Base-by-base conservation (phyloP, 2,888 invertebrate genomes). In the Pemphredon lugubris region DNA sequence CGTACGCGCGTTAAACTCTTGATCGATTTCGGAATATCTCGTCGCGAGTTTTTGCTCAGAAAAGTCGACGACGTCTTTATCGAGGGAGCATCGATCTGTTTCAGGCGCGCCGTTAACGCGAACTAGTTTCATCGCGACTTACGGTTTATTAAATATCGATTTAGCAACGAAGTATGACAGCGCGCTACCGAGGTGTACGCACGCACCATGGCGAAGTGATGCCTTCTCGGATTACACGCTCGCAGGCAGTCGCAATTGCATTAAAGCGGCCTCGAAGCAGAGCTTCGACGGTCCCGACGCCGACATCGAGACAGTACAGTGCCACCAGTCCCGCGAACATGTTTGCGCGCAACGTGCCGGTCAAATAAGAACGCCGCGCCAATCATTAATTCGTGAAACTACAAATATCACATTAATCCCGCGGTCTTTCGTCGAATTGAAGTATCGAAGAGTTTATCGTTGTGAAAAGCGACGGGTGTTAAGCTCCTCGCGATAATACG, bases 201-300 rank as follows among this genome's bases (percentile, higher is more conserved):
- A 53, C 44, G 58, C 51, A 32, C 42, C 47, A 50, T 44, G 63
- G 61, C 65, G 53, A 20, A 59, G 4, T 26, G 26, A 74, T 65
- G 69, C 58, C 71, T 74, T 81, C 84, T 83, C 83, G 79, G 77
- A 79, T 83, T 84, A 83, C 84, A 61, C 72, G 72, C 72, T 75
- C 74, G 71, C 79, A 79, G 73, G 71, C 79, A 79, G 73, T 78
- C 70, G 78, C 82, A 78, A 76, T 77, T 75, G 82, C 79, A 80
- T 83, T 82, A 79, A 82, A 74, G 58, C 75, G 73, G 73, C 63
- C 73, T 74, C 82, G 73, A 78, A 74, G 73, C 74, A 69, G 73
- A 65, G 73, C 75, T 63, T 37, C 48, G 66, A 30, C 39, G 65
- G 63, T 67, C 67, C 72, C 40, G 69, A 60, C 71, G 48, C 47